Percentiles rank a stretch among this genome's conserved stretches.
These are phyloP conservation scores for Heliconius aoede DNA, from an alignment of 2,888 invertebrate genomes.

Conservation along the genomic window DNA sequence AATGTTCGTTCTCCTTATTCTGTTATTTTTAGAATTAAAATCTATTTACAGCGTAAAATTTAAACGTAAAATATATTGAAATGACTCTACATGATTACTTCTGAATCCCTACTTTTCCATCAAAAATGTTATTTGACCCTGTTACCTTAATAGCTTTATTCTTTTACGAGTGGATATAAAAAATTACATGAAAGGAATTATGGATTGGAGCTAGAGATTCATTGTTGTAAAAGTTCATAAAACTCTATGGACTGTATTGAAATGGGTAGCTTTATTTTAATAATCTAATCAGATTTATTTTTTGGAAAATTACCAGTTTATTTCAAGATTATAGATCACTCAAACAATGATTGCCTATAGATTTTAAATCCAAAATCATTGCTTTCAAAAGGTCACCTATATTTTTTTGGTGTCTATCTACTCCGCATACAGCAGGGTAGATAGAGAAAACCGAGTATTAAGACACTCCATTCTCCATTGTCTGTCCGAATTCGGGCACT, in stretches of 20 bases:
- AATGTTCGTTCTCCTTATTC: too few relatives aligned
- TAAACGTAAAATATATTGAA: not conserved
- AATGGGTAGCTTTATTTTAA: too few relatives aligned
- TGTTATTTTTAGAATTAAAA: too few relatives aligned
- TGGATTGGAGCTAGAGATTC: constrained; percentile 2
- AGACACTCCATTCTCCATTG: too few relatives aligned
- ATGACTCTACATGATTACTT: not conserved
- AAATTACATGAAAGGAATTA: constrained; percentile 11
- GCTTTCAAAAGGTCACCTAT: too few relatives aligned
- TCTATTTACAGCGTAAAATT: too few relatives aligned
- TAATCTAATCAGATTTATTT: constrained; percentile 2
- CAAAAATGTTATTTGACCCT: constrained; percentile 13
- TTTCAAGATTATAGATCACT: not conserved
- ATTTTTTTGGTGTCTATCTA: too few relatives aligned
- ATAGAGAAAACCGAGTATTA: too few relatives aligned
- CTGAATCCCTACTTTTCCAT: not conserved
- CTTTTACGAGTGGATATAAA: constrained; percentile 13
- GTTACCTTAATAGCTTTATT: constrained; percentile 6
- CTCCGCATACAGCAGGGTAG: too few relatives aligned
- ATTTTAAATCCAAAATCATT: too few relatives aligned
- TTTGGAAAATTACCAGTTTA: not conserved
- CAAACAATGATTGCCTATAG: not conserved
- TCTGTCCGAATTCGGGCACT: too few relatives aligned
- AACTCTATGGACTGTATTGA: constrained; percentile 17
- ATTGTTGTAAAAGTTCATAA: constrained; percentile 23